Base-by-base conservation (phyloP, 2,113 vertebrate species). In the Ictidomys tridecemlineatus region DNA sequence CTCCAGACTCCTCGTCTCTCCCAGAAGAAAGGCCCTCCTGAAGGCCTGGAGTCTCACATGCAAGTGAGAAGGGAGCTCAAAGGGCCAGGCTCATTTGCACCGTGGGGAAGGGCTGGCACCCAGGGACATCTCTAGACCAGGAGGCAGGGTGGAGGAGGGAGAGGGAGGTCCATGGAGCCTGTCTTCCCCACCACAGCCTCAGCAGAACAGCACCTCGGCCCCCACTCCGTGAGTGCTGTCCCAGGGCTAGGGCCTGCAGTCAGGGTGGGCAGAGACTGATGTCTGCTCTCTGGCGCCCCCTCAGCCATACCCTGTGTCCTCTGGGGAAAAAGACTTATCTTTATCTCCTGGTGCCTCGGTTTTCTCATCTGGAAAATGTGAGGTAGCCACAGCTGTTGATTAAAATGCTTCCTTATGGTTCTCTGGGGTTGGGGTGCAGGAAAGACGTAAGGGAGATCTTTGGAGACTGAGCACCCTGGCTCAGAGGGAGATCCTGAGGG, bases 61-160 rank as follows among this genome's bases (percentile, higher is more conserved):
- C 70, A 39, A 45, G 70, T 67, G 67, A 96, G 48, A 96, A 79
- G 20, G 32, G 51, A 83, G 74, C 26, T 89, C 69, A 83, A 79
- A 77, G 32, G 65, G 51, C 84, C 30, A 0, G 12, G 61, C 53
- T 51, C 37, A 26, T 74, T 67, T 63, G 79, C 14, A 10, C 30
- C 16, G 42, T 14, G 82, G 24, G 86, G 24, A 48, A 56, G n/a
- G 42, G 24, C 48, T 53, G 61, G 16, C n/a, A 17, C 56, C 12
- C 26, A 39, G 24, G 22, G 67, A 69, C 14, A 22, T 32, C 72
- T 93, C 32, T 9, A 63, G 67, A 37, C 88, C 7, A 48, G 2
- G 32, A 45, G 65, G 12, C 16, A 26, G 18, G 14, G 8, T 16
- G 22, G n/a, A 16, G 24, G 20, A 80, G 37, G 45, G 12, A 74